Base-by-base conservation (phyloP, 2,888 invertebrate genomes). In the Sericinus montela region DNA sequence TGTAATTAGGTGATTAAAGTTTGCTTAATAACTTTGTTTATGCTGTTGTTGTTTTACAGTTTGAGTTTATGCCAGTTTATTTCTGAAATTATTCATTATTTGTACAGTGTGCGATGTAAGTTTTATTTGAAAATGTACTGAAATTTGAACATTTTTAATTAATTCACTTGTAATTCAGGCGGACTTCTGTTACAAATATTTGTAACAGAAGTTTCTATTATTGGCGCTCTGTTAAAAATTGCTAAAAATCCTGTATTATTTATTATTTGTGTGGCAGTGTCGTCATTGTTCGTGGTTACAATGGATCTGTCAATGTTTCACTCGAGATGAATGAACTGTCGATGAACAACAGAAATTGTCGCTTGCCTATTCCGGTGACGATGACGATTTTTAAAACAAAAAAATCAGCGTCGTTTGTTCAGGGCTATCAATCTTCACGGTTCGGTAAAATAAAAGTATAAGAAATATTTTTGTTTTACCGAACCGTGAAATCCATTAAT, bases 271-370 rank as follows among this genome's bases (percentile, higher is more conserved):
- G 71, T 65, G 67, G 59, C 67, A 61, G 59, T 59, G 65, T 54
- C 55, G 51, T 72, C 64, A 81, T 85, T 86, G 84, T 85, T 78
- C 73, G 61, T 62, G 67, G 61, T 65, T 63, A 85, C 82, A 86
- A 85, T 78, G 67, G 80, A 73, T 72, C 76, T 81, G 84, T 82
- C 83, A 83, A 82, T 83, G 82, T 81, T 80, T 77, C 75, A 75
- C 69, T 75, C 63, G 68, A 75, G 71, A 75, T 76, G 76, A 83
- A 80, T 80, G 76, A 79, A 79, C 72, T 72, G 72, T 70, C 79
- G 69, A 74, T 73, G 69, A 72, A 68, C 63, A 66, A 66, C 63
- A 69, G 69, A 70, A 66, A 62, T 55, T 56, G 60, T 52, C 60
- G 52, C 54, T 57, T 55, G 54, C 49, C 58, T 55, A 59, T 60